A percentile compares a stretch with the other conserved stretches of the same genome.
phyloP scores from a whole-genome alignment of 1,140 invertebrate genomes.

The Atopsyche davidsoni region DNA sequence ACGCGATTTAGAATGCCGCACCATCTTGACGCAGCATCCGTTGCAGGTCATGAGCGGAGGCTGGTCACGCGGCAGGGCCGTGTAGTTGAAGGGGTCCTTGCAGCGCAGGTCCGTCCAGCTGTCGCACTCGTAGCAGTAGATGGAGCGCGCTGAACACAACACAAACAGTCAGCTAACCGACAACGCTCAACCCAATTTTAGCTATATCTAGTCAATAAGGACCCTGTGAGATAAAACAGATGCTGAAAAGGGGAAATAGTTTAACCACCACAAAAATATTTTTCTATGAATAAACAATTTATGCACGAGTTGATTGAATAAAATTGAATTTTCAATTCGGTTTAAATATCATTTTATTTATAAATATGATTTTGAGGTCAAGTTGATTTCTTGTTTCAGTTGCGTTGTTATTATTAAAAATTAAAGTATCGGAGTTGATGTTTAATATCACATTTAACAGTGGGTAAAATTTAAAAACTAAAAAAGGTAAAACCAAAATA shows the following conservation, averaged over 20 bases:
- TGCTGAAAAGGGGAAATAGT: not conserved
- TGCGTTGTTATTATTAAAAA: no score
- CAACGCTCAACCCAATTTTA: conserved; percentile 5
- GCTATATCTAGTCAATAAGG: not conserved
- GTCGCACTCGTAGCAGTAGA: conserved; percentile 91
- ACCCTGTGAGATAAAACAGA: not conserved
- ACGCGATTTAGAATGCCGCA: conserved; percentile 82
- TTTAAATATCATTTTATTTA: no score
- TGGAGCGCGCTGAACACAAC: conserved; percentile 61
- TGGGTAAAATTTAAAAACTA: no score
- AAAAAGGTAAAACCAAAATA: no score
- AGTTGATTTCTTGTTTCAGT: no score
- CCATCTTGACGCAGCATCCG: conserved; percentile 93
- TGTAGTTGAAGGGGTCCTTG: conserved; percentile 90
- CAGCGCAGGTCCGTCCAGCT: conserved; percentile 82
- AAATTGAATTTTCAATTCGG: no score
- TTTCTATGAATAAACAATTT: not conserved
- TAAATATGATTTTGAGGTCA: no score
- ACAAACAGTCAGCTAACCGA: conserved; percentile 1
- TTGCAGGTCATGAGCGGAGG: conserved; percentile 80
- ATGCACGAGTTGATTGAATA: not conserved
- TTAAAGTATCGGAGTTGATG: no score
- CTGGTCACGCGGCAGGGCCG: conserved; percentile 74
- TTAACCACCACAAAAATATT: not conserved
- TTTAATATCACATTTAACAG: no score